These are phyloP conservation scores for Halocynthia aurantium DNA, from an alignment of 23 tunicate species.

Conservation along the genomic window DNA sequence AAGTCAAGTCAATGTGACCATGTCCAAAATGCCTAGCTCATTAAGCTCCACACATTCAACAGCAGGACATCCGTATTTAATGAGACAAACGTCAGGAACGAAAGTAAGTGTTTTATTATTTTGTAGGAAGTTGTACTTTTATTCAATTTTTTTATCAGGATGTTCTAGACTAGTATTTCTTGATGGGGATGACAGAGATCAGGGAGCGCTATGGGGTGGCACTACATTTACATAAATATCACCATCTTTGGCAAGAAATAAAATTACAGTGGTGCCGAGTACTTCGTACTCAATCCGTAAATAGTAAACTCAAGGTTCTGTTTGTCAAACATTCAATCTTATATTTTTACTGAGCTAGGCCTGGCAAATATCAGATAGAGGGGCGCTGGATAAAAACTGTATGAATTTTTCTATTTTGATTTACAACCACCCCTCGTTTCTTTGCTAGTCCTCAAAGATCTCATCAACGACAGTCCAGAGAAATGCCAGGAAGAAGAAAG, in stretches of 20 bases:
- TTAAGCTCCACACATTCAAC: slow-evolving; percentile 28
- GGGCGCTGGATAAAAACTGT: neutral
- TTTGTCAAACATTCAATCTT: no score
- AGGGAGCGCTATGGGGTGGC: no score
- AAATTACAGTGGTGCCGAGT: no score
- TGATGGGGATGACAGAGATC: no score
- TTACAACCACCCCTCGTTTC: neutral
- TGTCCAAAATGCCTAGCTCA: slow-evolving; percentile 9
- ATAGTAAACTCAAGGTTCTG: neutral
- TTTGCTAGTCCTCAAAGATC: slow-evolving; percentile 12
- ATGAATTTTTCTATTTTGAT: neutral
- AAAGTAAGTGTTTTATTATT: slow-evolving; percentile 2
- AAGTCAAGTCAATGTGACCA: neutral
- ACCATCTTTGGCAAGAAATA: no score
- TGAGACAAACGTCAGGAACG: slow-evolving; percentile 50
- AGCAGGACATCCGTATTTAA: slow-evolving; percentile 70
- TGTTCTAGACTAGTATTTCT: no score
- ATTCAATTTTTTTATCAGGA: no score
- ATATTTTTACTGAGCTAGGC: neutral
- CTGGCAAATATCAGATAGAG: neutral
- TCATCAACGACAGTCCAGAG: slow-evolving; percentile 14
- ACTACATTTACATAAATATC: no score
- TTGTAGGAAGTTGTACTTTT: no score
- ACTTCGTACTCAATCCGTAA: no score
- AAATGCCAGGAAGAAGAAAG: slow-evolving; percentile 51